Percentiles rank a stretch among this genome's conserved stretches.
These are phyloP conservation scores for Formica aserva DNA, from an alignment of 2,888 invertebrate species.

Conservation along the genomic window DNA sequence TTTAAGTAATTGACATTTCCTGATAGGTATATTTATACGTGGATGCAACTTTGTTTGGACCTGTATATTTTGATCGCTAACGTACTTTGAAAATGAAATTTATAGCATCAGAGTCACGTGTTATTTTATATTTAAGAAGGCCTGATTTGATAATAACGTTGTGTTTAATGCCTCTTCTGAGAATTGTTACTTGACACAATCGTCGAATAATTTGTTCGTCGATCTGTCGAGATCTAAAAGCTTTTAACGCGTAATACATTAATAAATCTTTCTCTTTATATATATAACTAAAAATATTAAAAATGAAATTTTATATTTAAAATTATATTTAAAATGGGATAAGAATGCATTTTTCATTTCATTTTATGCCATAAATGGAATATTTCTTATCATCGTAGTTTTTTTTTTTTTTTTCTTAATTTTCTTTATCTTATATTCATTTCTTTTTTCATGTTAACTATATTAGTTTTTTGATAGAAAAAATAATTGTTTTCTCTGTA, in stretches of 20 bases:
- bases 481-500: not conserved
- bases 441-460: not conserved
- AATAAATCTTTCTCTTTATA: not conserved
- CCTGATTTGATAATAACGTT: not conserved
- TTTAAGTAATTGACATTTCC: conserved; percentile 52
- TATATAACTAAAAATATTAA: not conserved
- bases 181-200: not conserved
- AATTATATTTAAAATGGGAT: not conserved
- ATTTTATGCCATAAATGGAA: not conserved
- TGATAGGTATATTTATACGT: conserved; percentile 39
- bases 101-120: conserved; percentile 3
- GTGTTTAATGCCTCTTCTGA: not conserved
- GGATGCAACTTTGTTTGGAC: conserved; percentile 34
- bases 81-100: conserved; percentile 9
- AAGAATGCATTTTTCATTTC: not conserved
- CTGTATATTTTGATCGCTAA: conserved; percentile 20
- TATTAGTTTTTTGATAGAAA: not conserved
- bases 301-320: not conserved
- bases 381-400: not conserved
- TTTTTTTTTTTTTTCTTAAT: not conserved
- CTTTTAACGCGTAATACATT: not conserved
- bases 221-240: not conserved
- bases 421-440: not conserved
- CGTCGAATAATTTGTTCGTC: not conserved
- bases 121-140: not conserved